Conservation (phyloP, 2,113 vertebrate species). For the Stictonetta naevosa region DNA sequence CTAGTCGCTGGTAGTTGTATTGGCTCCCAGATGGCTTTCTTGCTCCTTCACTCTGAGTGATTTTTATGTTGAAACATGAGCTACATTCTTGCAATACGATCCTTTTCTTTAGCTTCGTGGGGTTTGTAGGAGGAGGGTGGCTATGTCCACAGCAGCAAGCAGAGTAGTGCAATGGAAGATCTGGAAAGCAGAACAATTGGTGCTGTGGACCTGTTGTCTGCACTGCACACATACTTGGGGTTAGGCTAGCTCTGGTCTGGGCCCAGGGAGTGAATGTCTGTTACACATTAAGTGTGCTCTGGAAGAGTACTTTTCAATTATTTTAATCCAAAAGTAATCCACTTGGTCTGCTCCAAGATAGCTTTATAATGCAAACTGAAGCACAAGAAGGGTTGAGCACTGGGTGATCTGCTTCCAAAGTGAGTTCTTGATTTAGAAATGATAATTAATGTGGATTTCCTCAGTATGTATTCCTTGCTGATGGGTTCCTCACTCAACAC, state of each 20-base stretch:
- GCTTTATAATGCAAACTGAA: not conserved
- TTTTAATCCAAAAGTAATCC: not conserved
- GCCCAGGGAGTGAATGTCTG: not conserved
- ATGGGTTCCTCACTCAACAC: not conserved
- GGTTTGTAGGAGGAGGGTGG: not conserved
- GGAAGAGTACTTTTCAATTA: not conserved
- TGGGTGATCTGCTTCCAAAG: not conserved
- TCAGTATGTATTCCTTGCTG: not conserved
- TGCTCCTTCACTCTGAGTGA: not conserved
- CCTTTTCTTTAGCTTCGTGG: not conserved
- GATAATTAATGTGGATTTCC: not conserved
- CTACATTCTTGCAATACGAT: not conserved
- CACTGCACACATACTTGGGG: not conserved
- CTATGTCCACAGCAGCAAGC: not conserved
- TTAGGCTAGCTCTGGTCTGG: not conserved
- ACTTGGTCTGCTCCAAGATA: not conserved
- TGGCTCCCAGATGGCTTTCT: not conserved
- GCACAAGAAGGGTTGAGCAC: not conserved
- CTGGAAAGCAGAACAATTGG: not conserved
- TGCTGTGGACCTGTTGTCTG: not conserved
- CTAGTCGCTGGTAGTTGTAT: not conserved
- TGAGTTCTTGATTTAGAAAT: not conserved
- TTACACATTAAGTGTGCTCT: accelerated
- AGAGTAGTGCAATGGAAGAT: not conserved
- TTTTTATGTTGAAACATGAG: not conserved